Base-by-base conservation (phyloP, 2,888 invertebrate species). In the Rambutsinella grinnellia region DNA sequence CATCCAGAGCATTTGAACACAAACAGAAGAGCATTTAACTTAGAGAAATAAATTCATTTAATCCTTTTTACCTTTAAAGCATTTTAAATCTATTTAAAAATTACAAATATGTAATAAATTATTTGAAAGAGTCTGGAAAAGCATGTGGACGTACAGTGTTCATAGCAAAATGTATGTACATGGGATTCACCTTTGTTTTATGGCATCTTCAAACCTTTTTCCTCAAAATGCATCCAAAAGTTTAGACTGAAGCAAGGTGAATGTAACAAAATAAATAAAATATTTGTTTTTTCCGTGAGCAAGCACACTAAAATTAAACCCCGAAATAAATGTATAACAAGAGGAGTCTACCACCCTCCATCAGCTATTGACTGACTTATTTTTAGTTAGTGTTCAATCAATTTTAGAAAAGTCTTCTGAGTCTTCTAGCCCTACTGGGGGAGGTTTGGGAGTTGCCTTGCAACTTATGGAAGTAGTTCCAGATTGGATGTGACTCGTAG, bases 101-200 rank as follows among this genome's bases (percentile, higher is more conserved):
- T n/a, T n/a, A n/a, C n/a, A n/a, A n/a, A n/a, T n/a, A n/a, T n/a
- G n/a, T n/a, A n/a, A n/a, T n/a, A n/a, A n/a, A n/a, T n/a, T n/a
- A n/a, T n/a, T n/a, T n/a, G n/a, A n/a, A n/a, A n/a, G n/a, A n/a
- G n/a, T n/a, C n/a, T n/a, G n/a, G n/a, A n/a, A n/a, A n/a, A n/a
- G n/a, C n/a, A n/a, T n/a, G n/a, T n/a, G 69, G 60, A 70, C 54
- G 44, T 70, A 70, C 69, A 17, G 60, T 28, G 69, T 53, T 63
- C 71, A 71, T 71, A 71, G 63, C 71, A 71, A 71, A 71, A 71
- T 63, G 71, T 71, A 71, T 71, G 71, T 71, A 71, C 71, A 71
- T 27, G 19, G 19, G 53, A 71, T 63, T 71, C 71, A 71, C 71
- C 63, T 46, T 21, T 19, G 23, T 44, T 58, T 51, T 26, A 51